Evolutionary conservation across 2,888 invertebrate species (phyloP), one percentile per base, ranked within the genome.

Genomic region (Ditula angustiorana): DNA sequence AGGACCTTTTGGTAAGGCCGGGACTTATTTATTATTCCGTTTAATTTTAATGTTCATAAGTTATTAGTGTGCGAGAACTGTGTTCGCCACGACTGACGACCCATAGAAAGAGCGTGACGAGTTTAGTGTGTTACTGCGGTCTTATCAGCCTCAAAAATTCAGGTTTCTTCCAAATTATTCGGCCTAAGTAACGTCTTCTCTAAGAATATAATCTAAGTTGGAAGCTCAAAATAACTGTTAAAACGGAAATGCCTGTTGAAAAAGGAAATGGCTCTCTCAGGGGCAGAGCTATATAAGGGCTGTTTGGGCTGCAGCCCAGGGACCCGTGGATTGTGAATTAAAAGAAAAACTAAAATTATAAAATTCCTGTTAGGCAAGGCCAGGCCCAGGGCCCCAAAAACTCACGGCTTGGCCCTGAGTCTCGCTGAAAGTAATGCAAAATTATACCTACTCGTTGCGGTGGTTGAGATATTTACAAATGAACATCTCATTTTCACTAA

Each of bases 361-460:
- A n/a, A n/a, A n/a, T n/a, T n/a, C n/a, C n/a, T n/a, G n/a, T n/a
- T n/a, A n/a, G n/a, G n/a, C n/a, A n/a, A n/a, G n/a, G n/a, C n/a
- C n/a, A n/a, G n/a, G n/a, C n/a, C n/a, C n/a, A n/a, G n/a, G n/a
- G n/a, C n/a, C n/a, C n/a, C n/a, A n/a, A n/a, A n/a, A n/a, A n/a
- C n/a, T n/a, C n/a, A n/a, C n/a, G n/a, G n/a, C n/a, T n/a, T n/a
- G n/a, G n/a, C n/a, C n/a, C n/a, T n/a, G n/a, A n/a, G n/a, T n/a
- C n/a, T n/a, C n/a, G n/a, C n/a, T n/a, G n/a, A n/a, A n/a, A n/a
- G n/a, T n/a, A 37, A 13, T 21, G 7, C 28, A 33, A 83, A 87
- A 88, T 89, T 87, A 88, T n/a, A n/a, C n/a, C n/a, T 87, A 82
- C 86, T 75, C 82, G 77, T 82, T 83, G 82, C 85, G 87, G 85